These are phyloP conservation scores for Herpetotheres cachinnans DNA, from an alignment of 2,113 vertebrate genomes.

Conservation along the genomic window DNA sequence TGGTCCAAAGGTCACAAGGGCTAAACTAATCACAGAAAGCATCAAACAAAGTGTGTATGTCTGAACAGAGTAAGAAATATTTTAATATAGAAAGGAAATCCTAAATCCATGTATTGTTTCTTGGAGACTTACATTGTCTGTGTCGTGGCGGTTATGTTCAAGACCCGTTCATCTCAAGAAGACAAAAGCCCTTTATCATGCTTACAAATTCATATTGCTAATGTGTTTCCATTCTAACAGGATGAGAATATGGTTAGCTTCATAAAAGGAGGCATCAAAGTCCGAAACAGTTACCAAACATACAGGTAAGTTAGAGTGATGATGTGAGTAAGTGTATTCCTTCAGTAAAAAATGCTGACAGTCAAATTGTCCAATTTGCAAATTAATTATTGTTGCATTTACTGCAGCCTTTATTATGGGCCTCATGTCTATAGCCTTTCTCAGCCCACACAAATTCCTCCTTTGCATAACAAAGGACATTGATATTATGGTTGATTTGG, in stretches of 20 bases:
- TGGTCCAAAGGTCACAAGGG: not conserved
- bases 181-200: not conserved
- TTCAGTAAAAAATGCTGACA: not conserved
- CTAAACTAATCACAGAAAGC: not conserved
- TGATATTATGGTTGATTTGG: not conserved
- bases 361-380: not conserved
- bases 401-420: not conserved
- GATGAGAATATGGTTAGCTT: slow-evolving; percentile 99
- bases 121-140: not conserved
- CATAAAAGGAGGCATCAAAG: slow-evolving; percentile 97
- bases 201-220: not conserved
- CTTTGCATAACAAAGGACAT: not conserved
- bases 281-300: slow-evolving; percentile 95
- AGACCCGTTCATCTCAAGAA: not conserved
- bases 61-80: not conserved
- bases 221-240: slow-evolving; percentile 69
- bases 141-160: not conserved
- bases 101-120: not conserved
- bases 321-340: not conserved
- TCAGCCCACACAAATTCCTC: not conserved
- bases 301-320: slow-evolving; percentile 83
- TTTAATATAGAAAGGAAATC: not conserved
- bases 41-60: not conserved
- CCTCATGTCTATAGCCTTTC: not conserved
- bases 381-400: not conserved